A percentile compares a stretch with the other conserved stretches of the same genome.
These are phyloP conservation scores for Bombus consobrinus DNA, from an alignment of 1,140 invertebrate genomes.

Conservation along the genomic window DNA sequence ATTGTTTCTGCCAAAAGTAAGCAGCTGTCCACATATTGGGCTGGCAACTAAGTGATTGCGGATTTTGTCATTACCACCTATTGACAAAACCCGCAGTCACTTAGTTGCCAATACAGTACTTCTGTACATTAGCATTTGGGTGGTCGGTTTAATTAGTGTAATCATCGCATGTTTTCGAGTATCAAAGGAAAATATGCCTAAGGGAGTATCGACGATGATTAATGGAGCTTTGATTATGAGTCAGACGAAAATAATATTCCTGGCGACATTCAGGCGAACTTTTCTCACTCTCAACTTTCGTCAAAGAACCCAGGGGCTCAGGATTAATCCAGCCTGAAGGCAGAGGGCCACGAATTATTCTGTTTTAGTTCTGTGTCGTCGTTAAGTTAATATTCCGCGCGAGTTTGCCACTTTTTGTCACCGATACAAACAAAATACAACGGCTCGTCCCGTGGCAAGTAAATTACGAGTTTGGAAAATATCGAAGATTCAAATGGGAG, in stretches of 20 bases:
- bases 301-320: not conserved
- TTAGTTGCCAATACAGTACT: too few relatives aligned
- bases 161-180: not conserved
- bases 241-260: not conserved
- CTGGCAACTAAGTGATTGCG: too few relatives aligned
- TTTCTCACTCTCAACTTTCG: not conserved
- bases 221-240: not conserved
- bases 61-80: too few relatives aligned
- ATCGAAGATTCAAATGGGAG: too few relatives aligned
- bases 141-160: not conserved
- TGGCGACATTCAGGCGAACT: not conserved
- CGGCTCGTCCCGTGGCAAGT: not conserved
- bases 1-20: not conserved
- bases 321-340: not conserved
- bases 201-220: not conserved
- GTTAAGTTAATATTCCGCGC: conserved; percentile 4
- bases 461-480: not conserved
- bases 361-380: not conserved
- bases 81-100: too few relatives aligned
- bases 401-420: not conserved
- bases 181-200: not conserved
- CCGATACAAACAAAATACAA: not conserved
- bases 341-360: not conserved
- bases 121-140: not conserved
- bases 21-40: too few relatives aligned